phyloP scores from a whole-genome alignment of 1,140 invertebrate genomes.

The Atta texana region DNA sequence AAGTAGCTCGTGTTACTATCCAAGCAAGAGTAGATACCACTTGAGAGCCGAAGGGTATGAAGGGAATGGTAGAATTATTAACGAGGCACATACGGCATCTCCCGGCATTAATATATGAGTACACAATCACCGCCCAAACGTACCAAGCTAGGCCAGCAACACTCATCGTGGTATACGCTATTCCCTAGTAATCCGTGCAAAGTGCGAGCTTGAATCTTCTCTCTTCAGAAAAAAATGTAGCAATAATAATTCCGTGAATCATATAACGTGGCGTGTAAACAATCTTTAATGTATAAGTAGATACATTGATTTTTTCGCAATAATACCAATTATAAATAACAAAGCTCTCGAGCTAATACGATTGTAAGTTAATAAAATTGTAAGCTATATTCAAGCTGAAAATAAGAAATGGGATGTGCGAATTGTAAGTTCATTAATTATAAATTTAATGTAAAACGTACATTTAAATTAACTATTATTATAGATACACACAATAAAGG shows the following conservation, averaged over 20 bases:
- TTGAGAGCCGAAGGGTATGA: constrained; percentile 48
- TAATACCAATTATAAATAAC: constrained; percentile 3
- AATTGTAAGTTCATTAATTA: not conserved
- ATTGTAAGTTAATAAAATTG: constrained; percentile 21
- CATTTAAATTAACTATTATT: not conserved
- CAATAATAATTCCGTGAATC: constrained; percentile 60
- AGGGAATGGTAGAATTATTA: constrained; percentile 77
- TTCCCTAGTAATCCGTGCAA: constrained; percentile 45
- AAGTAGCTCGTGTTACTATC: constrained; percentile 64
- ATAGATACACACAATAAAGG: not conserved
- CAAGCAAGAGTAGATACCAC: constrained; percentile 58
- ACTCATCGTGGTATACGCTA: constrained; percentile 27
- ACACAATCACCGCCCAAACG: constrained; percentile 69
- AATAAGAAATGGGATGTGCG: not conserved
- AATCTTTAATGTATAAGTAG: not conserved
- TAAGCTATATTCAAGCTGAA: not conserved
- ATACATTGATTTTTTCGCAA: constrained; percentile 6
- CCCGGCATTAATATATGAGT: constrained; percentile 75
- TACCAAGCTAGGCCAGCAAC: constrained; percentile 45
- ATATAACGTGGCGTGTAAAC: not conserved
- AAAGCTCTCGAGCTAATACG: not conserved
- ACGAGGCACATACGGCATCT: constrained; percentile 75
- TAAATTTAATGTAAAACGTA: not conserved
- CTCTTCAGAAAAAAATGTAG: constrained; percentile 27
- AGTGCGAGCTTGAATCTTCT: constrained; percentile 25